A percentile compares a stretch with the other conserved stretches of the same genome.
Conservation (phyloP, 2,113 vertebrate species). For the Agelaius phoeniceus region DNA sequence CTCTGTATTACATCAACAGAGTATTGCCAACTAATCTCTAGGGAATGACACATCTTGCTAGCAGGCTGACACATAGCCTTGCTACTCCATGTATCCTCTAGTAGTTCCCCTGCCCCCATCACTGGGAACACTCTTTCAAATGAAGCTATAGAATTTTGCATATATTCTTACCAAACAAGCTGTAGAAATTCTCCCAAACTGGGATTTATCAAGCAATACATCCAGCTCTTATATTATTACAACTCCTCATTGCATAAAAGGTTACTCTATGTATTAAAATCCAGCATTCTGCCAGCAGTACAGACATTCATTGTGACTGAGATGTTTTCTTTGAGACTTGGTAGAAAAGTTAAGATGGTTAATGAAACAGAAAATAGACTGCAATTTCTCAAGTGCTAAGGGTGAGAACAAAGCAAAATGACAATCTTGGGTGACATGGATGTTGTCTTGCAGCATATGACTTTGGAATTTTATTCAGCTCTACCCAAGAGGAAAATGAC, state of each 20-base stretch:
- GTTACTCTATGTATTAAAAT: neutral
- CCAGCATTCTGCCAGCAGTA: neutral
- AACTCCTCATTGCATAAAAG: neutral
- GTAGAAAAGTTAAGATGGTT: neutral
- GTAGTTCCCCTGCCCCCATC: neutral
- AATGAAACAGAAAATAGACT: neutral
- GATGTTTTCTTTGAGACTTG: neutral
- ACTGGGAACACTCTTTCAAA: neutral
- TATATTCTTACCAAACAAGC: neutral
- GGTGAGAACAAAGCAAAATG: neutral
- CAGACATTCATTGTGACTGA: fast-evolving
- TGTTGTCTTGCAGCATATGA: neutral
- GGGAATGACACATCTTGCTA: neutral
- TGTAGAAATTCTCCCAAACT: neutral
- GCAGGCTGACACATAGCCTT: neutral
- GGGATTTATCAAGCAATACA: neutral
- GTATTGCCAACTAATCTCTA: neutral
- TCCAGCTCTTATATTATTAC: neutral
- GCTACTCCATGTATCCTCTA: fast-evolving
- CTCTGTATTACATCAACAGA: neutral
- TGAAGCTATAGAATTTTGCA: neutral
- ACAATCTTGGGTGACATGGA: neutral
- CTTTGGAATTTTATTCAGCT: neutral
- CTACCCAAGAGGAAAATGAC: neutral
- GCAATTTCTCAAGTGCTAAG: neutral